These are phyloP conservation scores for Clytia hemisphaerica DNA, from an alignment of 30 jellyfish, hydroid and myxozoan genomes.

Conservation along the genomic window DNA sequence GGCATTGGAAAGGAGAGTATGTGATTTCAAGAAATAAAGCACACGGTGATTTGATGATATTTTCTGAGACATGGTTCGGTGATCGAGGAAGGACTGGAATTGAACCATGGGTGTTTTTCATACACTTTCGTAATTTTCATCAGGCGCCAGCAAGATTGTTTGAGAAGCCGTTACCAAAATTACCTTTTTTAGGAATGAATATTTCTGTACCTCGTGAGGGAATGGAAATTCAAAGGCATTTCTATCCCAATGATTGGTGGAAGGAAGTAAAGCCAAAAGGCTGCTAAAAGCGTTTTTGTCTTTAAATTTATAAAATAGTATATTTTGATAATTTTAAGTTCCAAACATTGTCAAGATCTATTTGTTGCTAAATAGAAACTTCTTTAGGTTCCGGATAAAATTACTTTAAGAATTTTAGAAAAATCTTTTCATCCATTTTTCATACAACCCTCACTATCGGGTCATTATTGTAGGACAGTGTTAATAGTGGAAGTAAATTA, in stretches of 20 bases:
- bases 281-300: too few species aligned
- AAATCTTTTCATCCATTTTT: too few species aligned
- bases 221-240: constrained; percentile 35
- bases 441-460: too few species aligned
- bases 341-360: too few species aligned
- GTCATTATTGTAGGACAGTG: too few species aligned
- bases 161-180: constrained; percentile 22
- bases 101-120: constrained; percentile 46
- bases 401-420: too few species aligned
- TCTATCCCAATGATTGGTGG: constrained; percentile 56
- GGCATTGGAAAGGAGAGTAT: constrained; percentile 61
- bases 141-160: constrained; percentile 41
- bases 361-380: too few species aligned
- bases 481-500: too few species aligned
- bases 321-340: too few species aligned
- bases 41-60: constrained; percentile 50
- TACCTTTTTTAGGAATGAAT: constrained; percentile 37
- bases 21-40: constrained; percentile 15
- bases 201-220: constrained; percentile 56
- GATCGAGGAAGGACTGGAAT: constrained; percentile 39
- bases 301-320: too few species aligned
- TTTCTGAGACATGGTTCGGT: constrained; percentile 16
- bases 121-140: constrained; percentile 42
- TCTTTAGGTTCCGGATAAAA: too few species aligned
- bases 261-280: constrained; percentile 50